phyloP scores from a whole-genome alignment of 2,888 invertebrate genomes.

The Crioceris asparagi region DNA sequence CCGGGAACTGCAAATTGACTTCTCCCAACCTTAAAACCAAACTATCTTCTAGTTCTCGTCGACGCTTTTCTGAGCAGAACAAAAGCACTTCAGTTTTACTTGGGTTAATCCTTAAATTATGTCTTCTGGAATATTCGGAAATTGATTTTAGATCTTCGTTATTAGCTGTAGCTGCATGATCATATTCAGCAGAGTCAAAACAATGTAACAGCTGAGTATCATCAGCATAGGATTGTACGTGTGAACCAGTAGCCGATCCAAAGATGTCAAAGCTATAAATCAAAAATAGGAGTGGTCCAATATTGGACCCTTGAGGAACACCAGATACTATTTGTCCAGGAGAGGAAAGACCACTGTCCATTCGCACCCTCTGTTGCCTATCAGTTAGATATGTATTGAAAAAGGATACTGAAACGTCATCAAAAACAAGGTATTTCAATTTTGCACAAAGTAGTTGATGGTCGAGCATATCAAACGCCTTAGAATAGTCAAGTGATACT shows the following conservation, averaged over 20 bases:
- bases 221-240: conserved; percentile 1
- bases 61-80: too few relatives aligned
- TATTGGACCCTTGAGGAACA: conserved; percentile 5
- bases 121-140: too few relatives aligned
- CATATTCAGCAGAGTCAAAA: too few relatives aligned
- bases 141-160: too few relatives aligned
- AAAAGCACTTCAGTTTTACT: too few relatives aligned
- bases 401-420: background rate
- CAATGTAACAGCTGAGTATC: too few relatives aligned
- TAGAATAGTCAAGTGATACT: conserved; percentile 2
- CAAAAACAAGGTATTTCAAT: conserved; percentile 1
- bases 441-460: conserved; percentile 2
- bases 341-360: background rate
- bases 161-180: too few relatives aligned
- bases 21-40: too few relatives aligned
- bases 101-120: too few relatives aligned
- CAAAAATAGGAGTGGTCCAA: conserved; percentile 3
- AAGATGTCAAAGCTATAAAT: conserved; percentile 3
- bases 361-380: background rate
- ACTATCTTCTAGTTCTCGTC: too few relatives aligned
- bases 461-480: conserved; percentile 4
- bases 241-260: background rate
- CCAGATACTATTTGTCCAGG: background rate
- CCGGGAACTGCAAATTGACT: too few relatives aligned
- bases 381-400: conserved; percentile 1